Evolutionary conservation across 2,888 invertebrate genomes (phyloP).

Genomic region (Apotomis betuletana): DNA sequence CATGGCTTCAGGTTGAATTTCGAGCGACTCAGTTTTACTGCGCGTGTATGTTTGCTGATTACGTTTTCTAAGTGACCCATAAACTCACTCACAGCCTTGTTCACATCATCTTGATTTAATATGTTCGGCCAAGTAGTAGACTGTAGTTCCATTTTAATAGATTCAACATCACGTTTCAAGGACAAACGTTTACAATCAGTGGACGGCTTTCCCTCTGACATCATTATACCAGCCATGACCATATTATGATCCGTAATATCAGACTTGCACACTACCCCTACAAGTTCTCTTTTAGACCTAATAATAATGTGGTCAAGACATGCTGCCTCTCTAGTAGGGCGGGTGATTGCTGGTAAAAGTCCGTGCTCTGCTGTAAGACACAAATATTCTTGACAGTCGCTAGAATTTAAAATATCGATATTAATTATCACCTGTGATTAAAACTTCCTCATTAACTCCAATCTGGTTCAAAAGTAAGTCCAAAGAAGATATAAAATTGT

Average conservation of each 20-base stretch:
- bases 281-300: not conserved
- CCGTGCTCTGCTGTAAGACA: not conserved
- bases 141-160: too few species aligned
- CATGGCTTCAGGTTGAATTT: not conserved
- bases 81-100: too few species aligned
- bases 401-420: not conserved
- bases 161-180: too few species aligned
- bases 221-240: too few species aligned
- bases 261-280: not conserved
- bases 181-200: too few species aligned
- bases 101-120: too few species aligned
- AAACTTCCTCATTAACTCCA: not conserved
- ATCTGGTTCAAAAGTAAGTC: slow-evolving; percentile 9
- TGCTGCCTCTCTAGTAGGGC: not conserved
- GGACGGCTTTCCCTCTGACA: too few species aligned
- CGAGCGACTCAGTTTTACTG: not conserved
- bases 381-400: not conserved
- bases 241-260: too few species aligned
- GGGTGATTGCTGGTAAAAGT: not conserved
- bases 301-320: not conserved
- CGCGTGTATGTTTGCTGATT: not conserved
- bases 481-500: slow-evolving; percentile 32
- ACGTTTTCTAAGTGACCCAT: not conserved
- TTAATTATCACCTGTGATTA: not conserved
- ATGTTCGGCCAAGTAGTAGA: too few species aligned